Base-by-base conservation (phyloP, 2,888 invertebrate genomes). In the Clostera curtula region DNA sequence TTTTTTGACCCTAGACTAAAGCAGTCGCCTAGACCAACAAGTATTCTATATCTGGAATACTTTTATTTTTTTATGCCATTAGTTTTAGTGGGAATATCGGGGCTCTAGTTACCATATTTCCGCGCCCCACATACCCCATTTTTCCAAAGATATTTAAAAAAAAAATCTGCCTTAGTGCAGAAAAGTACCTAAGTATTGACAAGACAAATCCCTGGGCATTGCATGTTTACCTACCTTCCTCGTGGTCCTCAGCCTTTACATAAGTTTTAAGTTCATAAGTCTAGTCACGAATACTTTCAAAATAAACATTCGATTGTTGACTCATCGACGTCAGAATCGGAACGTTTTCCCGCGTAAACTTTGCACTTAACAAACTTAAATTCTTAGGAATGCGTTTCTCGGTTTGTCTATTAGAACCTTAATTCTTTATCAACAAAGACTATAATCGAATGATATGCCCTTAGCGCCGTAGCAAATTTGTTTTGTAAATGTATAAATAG, bases 281-380 rank as follows among this genome's bases (percentile, higher is more conserved):
- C 49, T 43, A 63, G 49, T 64, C 70, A 66, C 68, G 67, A 63
- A 52, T 63, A 56, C 63, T 58, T 62, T 59, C 51, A 45, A 53
- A 65, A 62, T 59, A 51, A 48, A 59, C 58, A 55, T 54, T 61
- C 61, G 54, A 56, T 55, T 43, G 53, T 60, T 74, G 74, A 71
- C 59, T 72, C 70, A 71, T 56, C 52, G 56, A 39, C 56, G 51
- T 56, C 53, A 54, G 49, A 56, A 58, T 49, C 60, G 49, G 52
- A 56, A 58, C 56, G 58, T 66, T 73, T 73, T 74, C 73, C 74
- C 71, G 71, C 73, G 65, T 49, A 62, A 71, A 71, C 43, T 55
- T 42, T 54, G 40, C 49, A 11, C 20, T 25, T 27, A 34, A 26
- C 49, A 42, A 49, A 40, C 25, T 28, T 39, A 43, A 33, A 23